phyloP scores from a whole-genome alignment of 37 sponge, comb jelly and placozoan genomes.

The Mnemiopsis leidyi region DNA sequence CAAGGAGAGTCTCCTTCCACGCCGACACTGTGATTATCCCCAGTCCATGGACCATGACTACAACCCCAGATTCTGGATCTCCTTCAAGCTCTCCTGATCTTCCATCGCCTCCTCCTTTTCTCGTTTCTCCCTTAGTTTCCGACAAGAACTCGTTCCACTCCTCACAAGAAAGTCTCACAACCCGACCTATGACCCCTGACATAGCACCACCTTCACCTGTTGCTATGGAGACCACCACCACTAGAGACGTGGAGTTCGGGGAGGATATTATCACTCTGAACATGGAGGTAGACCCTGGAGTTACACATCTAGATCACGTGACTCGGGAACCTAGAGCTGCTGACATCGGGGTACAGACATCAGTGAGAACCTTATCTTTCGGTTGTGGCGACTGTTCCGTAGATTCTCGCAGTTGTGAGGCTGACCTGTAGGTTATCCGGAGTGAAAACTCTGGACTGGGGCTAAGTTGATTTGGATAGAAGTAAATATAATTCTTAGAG shows the following conservation, averaged over 20 bases:
- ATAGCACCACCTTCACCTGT: not conserved
- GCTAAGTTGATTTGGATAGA: too few species aligned
- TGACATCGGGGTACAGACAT: slow-evolving; percentile 18
- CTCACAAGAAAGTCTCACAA: not conserved
- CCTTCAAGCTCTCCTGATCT: not conserved
- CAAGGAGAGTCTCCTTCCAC: not conserved
- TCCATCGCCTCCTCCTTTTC: not conserved
- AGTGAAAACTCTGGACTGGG: too few species aligned
- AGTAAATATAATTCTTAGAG: too few species aligned
- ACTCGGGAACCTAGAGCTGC: not conserved
- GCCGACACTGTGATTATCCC: not conserved
- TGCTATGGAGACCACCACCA: not conserved
- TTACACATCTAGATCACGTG: not conserved
- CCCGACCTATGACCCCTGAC: not conserved
- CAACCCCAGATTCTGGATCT: not conserved
- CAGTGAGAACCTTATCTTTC: not conserved
- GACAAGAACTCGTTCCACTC: not conserved
- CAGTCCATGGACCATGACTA: not conserved
- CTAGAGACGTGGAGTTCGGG: not conserved
- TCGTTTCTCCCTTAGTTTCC: not conserved
- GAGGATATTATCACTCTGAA: not conserved
- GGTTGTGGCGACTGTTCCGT: not conserved
- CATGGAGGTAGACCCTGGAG: not conserved
- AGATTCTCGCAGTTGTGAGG: not conserved
- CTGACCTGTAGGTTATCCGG: too few species aligned